Evolutionary conservation across 2,797 vertebrate genomes (phyloP).

Genomic region (Falco naumanni): DNA sequence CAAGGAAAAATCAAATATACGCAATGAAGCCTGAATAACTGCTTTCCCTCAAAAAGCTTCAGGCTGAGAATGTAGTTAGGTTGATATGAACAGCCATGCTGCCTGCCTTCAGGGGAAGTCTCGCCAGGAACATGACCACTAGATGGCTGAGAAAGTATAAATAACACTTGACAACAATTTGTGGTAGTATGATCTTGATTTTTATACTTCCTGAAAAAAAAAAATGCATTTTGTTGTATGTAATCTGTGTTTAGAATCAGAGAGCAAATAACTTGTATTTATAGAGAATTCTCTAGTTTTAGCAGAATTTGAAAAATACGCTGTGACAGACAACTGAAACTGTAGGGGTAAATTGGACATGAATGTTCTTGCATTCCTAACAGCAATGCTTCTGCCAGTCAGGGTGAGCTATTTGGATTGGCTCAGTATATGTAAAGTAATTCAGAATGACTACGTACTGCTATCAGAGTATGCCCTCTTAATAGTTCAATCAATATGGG

Average conservation of each 20-base stretch:
- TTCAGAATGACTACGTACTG: not conserved
- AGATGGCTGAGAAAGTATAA: not conserved
- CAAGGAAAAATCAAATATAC: not conserved
- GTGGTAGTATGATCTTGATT: not conserved
- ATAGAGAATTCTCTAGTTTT: not conserved
- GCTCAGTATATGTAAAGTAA: not conserved
- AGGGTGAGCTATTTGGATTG: not conserved
- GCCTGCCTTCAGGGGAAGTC: not conserved
- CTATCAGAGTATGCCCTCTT: not conserved
- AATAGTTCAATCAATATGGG: not conserved
- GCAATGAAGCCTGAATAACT: not conserved
- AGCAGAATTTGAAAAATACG: not conserved
- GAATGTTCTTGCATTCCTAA: not conserved
- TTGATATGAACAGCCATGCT: not conserved
- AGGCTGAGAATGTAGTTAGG: not conserved
- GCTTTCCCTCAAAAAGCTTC: not conserved
- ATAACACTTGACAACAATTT: not conserved
- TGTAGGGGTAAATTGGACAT: not conserved
- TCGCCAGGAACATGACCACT: rapidly evolving
- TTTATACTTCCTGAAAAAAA: not conserved
- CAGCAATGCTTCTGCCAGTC: not conserved
- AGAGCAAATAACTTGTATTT: not conserved
- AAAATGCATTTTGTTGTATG: not conserved
- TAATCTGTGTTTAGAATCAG: not conserved
- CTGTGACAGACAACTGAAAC: not conserved